A percentile compares a stretch with the other conserved stretches of the same genome.
Evolutionary conservation across 2,888 invertebrate genomes (phyloP).

Genomic region (Microplitis manilae): DNA sequence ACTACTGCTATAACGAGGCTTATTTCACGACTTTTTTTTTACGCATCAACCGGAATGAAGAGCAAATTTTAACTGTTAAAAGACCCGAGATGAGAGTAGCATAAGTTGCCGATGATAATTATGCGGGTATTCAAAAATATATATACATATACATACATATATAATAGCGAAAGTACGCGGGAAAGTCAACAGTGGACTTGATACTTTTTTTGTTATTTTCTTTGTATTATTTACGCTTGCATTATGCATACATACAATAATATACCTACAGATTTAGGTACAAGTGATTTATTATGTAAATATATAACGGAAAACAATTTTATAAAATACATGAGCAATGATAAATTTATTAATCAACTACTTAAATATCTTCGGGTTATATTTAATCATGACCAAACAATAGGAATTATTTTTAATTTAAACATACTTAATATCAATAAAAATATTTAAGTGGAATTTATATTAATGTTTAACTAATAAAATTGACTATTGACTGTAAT

Average conservation of each 20-base stretch:
- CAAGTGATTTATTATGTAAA: neutral
- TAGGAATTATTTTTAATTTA: too few relatives aligned
- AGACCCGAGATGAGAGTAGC: neutral
- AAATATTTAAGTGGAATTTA: too few relatives aligned
- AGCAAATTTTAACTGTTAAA: neutral
- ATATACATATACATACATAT: too few relatives aligned
- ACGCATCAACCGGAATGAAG: constrained; percentile 37
- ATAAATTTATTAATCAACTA: too few relatives aligned
- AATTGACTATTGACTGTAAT: too few relatives aligned
- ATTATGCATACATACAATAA: too few relatives aligned
- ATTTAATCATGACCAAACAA: too few relatives aligned
- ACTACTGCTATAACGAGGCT: constrained; percentile 20
- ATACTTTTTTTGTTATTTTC: constrained; percentile 17
- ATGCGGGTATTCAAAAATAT: constrained; percentile 35
- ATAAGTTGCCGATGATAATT: constrained; percentile 30
- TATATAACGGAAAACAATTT: neutral
- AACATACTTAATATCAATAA: too few relatives aligned
- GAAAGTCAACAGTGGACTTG: constrained; percentile 37
- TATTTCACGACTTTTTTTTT: constrained; percentile 12
- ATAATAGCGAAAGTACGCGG: constrained; percentile 35
- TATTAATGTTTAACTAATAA: too few relatives aligned
- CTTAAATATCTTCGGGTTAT: too few relatives aligned
- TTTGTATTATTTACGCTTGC: neutral
- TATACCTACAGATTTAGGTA: neutral
- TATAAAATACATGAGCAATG: too few relatives aligned